These are phyloP conservation scores for Epistrophella euchroma DNA, from an alignment of 2,888 invertebrate genomes.

Conservation along the genomic window DNA sequence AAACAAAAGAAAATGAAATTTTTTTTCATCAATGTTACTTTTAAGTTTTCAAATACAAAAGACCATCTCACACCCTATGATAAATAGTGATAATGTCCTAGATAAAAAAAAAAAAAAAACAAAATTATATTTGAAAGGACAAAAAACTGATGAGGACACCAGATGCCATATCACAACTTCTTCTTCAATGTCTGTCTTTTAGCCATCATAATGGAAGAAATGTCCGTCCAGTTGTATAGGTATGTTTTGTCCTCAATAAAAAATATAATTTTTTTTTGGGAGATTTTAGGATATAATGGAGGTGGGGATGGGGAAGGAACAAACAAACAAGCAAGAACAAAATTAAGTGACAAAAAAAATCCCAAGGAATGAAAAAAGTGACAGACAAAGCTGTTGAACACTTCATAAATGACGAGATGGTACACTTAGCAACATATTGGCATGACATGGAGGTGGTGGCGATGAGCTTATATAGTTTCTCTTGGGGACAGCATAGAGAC, in stretches of 20 bases:
- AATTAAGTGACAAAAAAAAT: constrained; percentile 25
- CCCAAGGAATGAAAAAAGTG: constrained; percentile 52
- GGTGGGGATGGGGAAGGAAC: neutral
- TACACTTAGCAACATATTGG: constrained; percentile 25
- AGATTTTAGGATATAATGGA: constrained; percentile 12
- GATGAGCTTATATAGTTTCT: neutral
- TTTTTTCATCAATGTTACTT: constrained; percentile 31
- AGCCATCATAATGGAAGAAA: constrained; percentile 23
- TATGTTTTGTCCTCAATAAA: constrained; percentile 26
- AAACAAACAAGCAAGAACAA: constrained; percentile 15
- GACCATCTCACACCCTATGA: constrained; percentile 5
- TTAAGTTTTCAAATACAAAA: constrained; percentile 48
- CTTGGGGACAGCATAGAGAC: neutral
- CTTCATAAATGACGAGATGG: constrained; percentile 71
- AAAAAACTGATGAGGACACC: constrained; percentile 63
- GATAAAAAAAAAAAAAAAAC: constrained; percentile 13
- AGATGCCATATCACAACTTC: constrained; percentile 62
- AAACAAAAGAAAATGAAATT: constrained; percentile 37
- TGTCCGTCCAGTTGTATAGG: neutral
- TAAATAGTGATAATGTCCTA: constrained; percentile 23
- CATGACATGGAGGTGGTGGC: constrained; percentile 8
- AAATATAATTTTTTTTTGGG: constrained; percentile 7
- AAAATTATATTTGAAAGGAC: constrained; percentile 58
- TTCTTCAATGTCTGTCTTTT: constrained; percentile 20
- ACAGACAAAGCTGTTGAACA: constrained; percentile 72